Evolutionary conservation across 2,797 vertebrate genomes (phyloP), one percentile per base, ranked within the genome.

Genomic region (Pipistrellus kuhlii): DNA sequence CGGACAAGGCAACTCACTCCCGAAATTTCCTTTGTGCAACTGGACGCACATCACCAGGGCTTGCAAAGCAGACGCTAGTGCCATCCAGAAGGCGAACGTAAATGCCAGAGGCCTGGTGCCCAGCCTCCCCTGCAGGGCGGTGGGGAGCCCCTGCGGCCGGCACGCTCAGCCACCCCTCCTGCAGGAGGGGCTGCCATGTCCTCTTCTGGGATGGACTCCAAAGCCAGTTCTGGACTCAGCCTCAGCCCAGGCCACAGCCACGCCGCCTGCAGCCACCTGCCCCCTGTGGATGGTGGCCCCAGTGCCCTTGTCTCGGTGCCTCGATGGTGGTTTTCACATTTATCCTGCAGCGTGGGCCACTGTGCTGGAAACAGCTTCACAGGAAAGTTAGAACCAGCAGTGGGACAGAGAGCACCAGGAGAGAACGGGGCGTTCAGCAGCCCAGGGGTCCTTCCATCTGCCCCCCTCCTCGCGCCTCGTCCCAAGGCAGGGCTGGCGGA

Each of bases 11-110:
- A 71, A 89, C 59, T 64, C 0, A 69, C 86, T 88, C 95, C 95
- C 64, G 48, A 90, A 77, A 55, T 88, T 92, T 96, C 91, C 87
- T 92, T 96, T 92, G 81, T 95, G 62, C 83, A 66, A 92, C 94
- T 78, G 25, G 32, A 87, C 81, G 82, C 90, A 92, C 89, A 71
- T 83, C 76, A 90, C 94, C 83, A 23, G 92, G 72, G 77, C 55
- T 95, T 84, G 44, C 75, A 77, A 86, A 90, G 95, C 91, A 69
- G 87, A 94, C 87, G 89, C 92, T 84, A 77, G 87, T 51, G 89
- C 88, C 89, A 90, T 92, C 89, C 90, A 90, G 93, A 94, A 93
- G 94, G 64, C 88, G 73, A 82, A 88, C 76, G 92, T 92, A 90
- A 96, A 80, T 85, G 80, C 95, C n/a, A n/a, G 46, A 23, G 94